A percentile compares a stretch with the other conserved stretches of the same genome.
These are phyloP conservation scores for Cremastinae sp. DNA, from an alignment of 2,888 invertebrate species.

Conservation along the genomic window DNA sequence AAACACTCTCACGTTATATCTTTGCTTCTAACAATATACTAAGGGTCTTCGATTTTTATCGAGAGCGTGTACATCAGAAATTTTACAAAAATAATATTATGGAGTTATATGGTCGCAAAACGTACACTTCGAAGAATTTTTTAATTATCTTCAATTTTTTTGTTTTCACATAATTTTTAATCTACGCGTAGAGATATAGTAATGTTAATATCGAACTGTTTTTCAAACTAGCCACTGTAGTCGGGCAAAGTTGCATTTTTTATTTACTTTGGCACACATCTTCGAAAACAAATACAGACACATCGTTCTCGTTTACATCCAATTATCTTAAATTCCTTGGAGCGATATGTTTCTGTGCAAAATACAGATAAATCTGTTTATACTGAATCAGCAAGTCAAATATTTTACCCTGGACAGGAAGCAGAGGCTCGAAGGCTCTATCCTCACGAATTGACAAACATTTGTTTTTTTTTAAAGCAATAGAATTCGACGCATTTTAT, in stretches of 20 bases:
- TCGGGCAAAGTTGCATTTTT: conserved; percentile 7
- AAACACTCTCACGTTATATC: not conserved
- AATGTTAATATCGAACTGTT: conserved; percentile 57
- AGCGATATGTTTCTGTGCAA: conserved; percentile 38
- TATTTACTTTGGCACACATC: conserved; percentile 17
- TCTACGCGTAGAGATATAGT: conserved; percentile 17
- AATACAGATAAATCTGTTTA: not conserved
- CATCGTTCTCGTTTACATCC: too few species aligned
- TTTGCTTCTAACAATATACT: not conserved
- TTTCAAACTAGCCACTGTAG: not conserved
- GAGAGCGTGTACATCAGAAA: conserved; percentile 26
- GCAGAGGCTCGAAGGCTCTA: not conserved
- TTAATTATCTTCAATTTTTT: conserved; percentile 13
- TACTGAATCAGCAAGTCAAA: too few species aligned
- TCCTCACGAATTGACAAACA: conserved; percentile 7
- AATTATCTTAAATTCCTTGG: too few species aligned
- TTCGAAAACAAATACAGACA: conserved; percentile 1
- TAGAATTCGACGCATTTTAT: not conserved
- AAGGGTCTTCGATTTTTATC: not conserved
- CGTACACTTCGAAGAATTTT: conserved; percentile 6
- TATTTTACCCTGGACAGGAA: not conserved
- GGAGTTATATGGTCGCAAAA: conserved; percentile 22
- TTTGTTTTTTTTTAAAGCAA: not conserved
- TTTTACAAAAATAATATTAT: conserved; percentile 71
- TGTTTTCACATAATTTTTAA: conserved; percentile 7